phyloP scores from a whole-genome alignment of 2,797 vertebrate species.

The Hapalemur alaotrensis region DNA sequence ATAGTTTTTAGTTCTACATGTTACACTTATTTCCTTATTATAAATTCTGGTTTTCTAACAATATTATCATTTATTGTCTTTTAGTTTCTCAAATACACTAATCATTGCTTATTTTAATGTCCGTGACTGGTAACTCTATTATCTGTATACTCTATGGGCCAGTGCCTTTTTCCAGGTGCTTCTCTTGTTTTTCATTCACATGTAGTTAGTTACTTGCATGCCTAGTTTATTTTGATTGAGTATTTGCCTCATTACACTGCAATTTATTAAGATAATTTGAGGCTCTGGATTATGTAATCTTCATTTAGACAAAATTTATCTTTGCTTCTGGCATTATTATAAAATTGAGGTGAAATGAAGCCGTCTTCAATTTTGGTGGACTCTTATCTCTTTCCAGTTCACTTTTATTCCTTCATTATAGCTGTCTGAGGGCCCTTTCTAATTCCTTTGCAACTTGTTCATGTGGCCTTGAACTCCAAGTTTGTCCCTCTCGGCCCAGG shows the following conservation, averaged over 20 bases:
- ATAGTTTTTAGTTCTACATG: background rate
- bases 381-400: background rate
- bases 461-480: background rate
- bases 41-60: background rate
- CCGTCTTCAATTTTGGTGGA: background rate
- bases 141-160: background rate
- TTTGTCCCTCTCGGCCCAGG: background rate
- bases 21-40: background rate
- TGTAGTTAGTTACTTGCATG: background rate
- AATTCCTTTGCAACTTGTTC: background rate
- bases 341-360: background rate
- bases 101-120: background rate
- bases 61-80: background rate
- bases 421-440: background rate
- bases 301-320: background rate
- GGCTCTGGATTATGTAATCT: background rate
- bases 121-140: background rate
- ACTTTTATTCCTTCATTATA: background rate
- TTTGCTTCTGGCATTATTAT: background rate
- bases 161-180: background rate
- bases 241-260: background rate
- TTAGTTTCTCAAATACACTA: background rate
- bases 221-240: background rate
- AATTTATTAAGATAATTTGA: background rate
- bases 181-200: background rate